phyloP scores from a whole-genome alignment of 2,888 invertebrate species.

The Tipula helvola region DNA sequence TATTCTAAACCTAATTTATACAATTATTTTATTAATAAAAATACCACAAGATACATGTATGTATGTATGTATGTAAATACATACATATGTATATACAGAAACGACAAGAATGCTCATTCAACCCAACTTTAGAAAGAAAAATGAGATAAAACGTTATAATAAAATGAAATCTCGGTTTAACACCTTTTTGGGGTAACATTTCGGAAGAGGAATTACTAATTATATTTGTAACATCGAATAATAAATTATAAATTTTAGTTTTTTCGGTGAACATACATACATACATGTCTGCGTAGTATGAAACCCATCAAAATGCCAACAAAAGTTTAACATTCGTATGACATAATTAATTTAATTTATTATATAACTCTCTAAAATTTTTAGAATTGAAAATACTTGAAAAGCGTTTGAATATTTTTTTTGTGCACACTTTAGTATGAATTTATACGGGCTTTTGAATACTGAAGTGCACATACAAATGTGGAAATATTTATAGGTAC shows the following conservation, averaged over 20 bases:
- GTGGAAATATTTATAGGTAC: no score
- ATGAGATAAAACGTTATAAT: neutral
- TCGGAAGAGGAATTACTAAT: neutral
- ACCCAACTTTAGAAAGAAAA: neutral
- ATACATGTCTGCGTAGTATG: neutral
- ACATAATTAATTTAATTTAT: no score
- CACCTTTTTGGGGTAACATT: neutral
- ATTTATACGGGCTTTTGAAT: neutral
- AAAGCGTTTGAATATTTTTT: neutral
- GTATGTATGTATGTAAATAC: neutral
- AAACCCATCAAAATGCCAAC: no score
- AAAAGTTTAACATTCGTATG: no score
- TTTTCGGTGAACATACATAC: neutral
- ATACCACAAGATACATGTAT: neutral
- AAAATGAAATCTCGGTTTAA: neutral
- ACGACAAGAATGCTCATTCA: neutral
- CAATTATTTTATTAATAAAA: neutral
- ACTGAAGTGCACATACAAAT: neutral
- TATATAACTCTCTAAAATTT: no score
- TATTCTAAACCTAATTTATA: neutral
- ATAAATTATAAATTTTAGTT: neutral
- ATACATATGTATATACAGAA: neutral
- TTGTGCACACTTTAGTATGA: neutral
- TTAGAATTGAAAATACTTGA: neutral
- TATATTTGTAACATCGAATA: neutral